Base-by-base conservation (phyloP, 2,888 invertebrate species). In the Ophioninae sp. region DNA sequence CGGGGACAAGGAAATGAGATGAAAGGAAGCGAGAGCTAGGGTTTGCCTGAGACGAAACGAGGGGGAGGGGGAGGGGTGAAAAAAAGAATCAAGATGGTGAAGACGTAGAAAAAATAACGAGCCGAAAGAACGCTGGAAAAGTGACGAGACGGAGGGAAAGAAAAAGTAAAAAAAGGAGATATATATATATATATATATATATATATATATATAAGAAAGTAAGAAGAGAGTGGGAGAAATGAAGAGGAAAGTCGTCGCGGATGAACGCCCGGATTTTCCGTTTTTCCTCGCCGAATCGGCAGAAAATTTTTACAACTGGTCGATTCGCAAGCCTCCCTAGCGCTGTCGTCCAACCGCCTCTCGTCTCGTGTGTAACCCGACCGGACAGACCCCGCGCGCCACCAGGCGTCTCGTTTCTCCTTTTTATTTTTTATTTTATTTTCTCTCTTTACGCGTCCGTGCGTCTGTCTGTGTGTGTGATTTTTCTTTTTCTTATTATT, bases 261-360 rank as follows among this genome's bases (percentile, higher is more conserved):
- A 67, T 67, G 67, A 76, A 75, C 44, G 75, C 80, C 70, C 80
- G 80, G 75, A 82, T 79, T 83, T 79, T 72, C 70, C 79, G 20
- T 64, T 69, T 67, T 73, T 79, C 79, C 20, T 87, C 82, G 82
- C 87, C 81, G 85, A 87, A 87, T 88, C 82, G 67, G 87, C 89
- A 85, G 88, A 89, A 89, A 90, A 89, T 85, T 79, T 86, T 89
- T 89, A 89, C 88, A 88, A 89, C 88, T 85, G 85, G 87, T 88
- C 88, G 86, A 88, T 89, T 81, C 82, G 78, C 57, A 76, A 67
- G 67, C 37, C 57, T 65, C 72, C 17, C 57, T 61, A 20, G 41
- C 62, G 56, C 50, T 10, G 50, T 70, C 78, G 65, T 57, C 64
- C 64, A 23, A 62, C 41, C 59, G 13, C 41, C 21, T 59, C 72